phyloP scores from a whole-genome alignment of 2,888 invertebrate genomes.

The Epistrophe grossulariae region DNA sequence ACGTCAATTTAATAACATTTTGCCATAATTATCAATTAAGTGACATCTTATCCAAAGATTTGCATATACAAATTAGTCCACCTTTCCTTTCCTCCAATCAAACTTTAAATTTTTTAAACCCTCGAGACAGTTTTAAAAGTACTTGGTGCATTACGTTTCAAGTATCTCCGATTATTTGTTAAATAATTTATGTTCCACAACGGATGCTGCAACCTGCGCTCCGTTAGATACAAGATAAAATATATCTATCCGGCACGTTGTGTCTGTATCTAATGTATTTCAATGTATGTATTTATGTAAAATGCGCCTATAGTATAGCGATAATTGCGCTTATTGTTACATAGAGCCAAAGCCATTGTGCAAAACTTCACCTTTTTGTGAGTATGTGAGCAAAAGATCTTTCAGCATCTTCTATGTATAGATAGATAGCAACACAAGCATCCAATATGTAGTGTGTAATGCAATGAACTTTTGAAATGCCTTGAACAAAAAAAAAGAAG shows the following conservation, averaged over 20 bases:
- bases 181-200: slow-evolving; percentile 60
- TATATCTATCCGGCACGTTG: slow-evolving; percentile 13
- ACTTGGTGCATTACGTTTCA: slow-evolving; percentile 69
- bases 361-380: slow-evolving; percentile 67
- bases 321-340: slow-evolving; percentile 72
- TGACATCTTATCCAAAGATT: slow-evolving; percentile 33
- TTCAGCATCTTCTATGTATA: slow-evolving; percentile 30
- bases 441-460: slow-evolving; percentile 39
- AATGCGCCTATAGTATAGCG: slow-evolving; percentile 15
- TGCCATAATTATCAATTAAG: slow-evolving; percentile 30
- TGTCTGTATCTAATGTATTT: neutral
- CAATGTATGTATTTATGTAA: neutral
- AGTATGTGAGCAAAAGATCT: slow-evolving; percentile 41
- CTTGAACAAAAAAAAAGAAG: slow-evolving; percentile 29
- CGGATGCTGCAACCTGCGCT: slow-evolving; percentile 69
- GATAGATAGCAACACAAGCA: slow-evolving; percentile 17
- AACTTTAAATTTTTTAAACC: neutral
- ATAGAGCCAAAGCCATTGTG: slow-evolving; percentile 51
- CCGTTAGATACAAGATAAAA: slow-evolving; percentile 50
- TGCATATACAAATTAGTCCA: slow-evolving; percentile 16
- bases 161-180: slow-evolving; percentile 63
- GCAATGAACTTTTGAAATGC: slow-evolving; percentile 73
- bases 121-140: slow-evolving; percentile 17
- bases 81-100: neutral
- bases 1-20: neutral